Evolutionary conservation across 2,113 vertebrate species (phyloP), one percentile per base, ranked within the genome.

Genomic region (Varanus komodoensis): DNA sequence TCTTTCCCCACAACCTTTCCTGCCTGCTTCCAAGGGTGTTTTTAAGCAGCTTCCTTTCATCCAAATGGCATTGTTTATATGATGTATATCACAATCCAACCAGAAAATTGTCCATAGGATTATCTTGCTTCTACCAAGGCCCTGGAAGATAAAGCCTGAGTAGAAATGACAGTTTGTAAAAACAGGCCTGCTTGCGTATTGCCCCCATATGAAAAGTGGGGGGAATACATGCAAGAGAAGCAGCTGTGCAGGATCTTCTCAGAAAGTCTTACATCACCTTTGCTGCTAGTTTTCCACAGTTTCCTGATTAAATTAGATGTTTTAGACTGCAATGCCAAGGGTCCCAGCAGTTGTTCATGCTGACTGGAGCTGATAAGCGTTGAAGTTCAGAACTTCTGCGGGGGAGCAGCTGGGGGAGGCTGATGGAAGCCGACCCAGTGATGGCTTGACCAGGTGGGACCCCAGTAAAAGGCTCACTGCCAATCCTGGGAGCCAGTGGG

Each of bases 21-120:
- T 7, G 15, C 87, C 38, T 84, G 54, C 86, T 93, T 75, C 90
- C 92, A 87, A 74, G 87, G 54, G 19, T 0, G 1, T 74, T 92
- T 89, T 87, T 92, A 84, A 80, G 38, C 91, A 90, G 71, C 34
- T 78, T 74, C 92, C 82, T 92, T 94, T 95, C 88, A 94, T 89
- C 78, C 17, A 93, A 88, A 93, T 91, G 48, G 61, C 69, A 80
- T 79, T 92, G 80, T 93, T 94, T 57, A 92, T 79, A 77, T 93
- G 88, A 95, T 88, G 78, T 86, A 71, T 91, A 91, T 94, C 92
- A 85, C 67, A 57, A 4, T 91, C 71, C 25, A 94, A 38, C 61
- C 89, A 88, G 86, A 94, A 94, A 89, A 94, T 93, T 74, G 87
- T 48, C 93, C 91, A n/a, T 88, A 9, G 71, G 75, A n/a, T 94